Percentiles rank a stretch among this genome's conserved stretches.
phyloP scores from a whole-genome alignment of 1,140 invertebrate genomes.

The Apis laboriosa region DNA sequence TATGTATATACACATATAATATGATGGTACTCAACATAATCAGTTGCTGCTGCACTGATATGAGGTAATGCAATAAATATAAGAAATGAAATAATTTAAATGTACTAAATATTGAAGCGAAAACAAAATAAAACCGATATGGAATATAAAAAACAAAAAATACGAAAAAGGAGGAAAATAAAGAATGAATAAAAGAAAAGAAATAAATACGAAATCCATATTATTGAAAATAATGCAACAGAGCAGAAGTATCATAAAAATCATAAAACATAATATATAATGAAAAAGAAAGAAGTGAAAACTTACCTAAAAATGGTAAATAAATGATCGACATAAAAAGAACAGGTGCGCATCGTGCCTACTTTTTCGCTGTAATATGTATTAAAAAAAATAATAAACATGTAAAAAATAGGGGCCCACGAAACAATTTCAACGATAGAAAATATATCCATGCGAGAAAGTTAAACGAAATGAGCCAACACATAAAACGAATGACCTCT shows the following conservation, averaged over 20 bases:
- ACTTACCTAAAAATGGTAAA: slow-evolving; percentile 33
- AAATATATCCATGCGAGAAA: slow-evolving; percentile 10
- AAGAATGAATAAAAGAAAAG: neutral
- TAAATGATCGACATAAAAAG: slow-evolving; percentile 34
- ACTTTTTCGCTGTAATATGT: slow-evolving; percentile 60
- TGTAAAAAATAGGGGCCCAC: slow-evolving; percentile 38
- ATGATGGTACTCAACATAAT: slow-evolving; percentile 55
- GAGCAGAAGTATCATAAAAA: slow-evolving; percentile 57
- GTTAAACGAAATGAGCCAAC: neutral
- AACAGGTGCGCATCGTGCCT: slow-evolving; percentile 52
- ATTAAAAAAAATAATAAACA: slow-evolving; percentile 15
- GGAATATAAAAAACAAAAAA: neutral
- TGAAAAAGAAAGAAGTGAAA: slow-evolving; percentile 40
- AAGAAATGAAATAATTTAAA: slow-evolving; percentile 61
- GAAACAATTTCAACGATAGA: slow-evolving; percentile 26
- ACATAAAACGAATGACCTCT: slow-evolving; percentile 17
- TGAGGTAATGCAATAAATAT: slow-evolving; percentile 58
- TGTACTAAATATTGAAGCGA: slow-evolving; percentile 33
- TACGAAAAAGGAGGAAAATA: slow-evolving; percentile 9
- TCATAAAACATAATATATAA: slow-evolving; percentile 32
- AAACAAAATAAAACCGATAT: slow-evolving; percentile 4
- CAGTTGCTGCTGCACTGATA: slow-evolving; percentile 68
- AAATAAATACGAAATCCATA: slow-evolving; percentile 50
- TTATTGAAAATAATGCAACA: slow-evolving; percentile 51
- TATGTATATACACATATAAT: slow-evolving; percentile 2